A percentile compares a stretch with the other conserved stretches of the same genome.
Evolutionary conservation across 2,888 invertebrate species (phyloP).

Genomic region (Euplagia quadripunctaria): DNA sequence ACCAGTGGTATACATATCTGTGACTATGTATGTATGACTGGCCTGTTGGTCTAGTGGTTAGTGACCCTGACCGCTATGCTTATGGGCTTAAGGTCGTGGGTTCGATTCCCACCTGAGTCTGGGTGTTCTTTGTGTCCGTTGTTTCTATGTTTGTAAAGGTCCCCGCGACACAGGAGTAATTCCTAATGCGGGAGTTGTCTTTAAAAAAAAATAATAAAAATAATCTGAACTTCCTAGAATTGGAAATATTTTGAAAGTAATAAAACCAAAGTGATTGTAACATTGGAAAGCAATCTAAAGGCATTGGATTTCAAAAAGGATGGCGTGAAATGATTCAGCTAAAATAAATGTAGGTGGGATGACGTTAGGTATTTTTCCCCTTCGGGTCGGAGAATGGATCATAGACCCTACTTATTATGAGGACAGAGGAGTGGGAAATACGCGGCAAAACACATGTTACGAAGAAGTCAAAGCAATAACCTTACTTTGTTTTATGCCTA

Average conservation of each 20-base stretch:
- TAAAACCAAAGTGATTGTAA: slow-evolving; percentile 5
- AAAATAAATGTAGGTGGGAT: slow-evolving; percentile 21
- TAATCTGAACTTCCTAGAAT: background rate
- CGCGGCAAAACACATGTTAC: background rate
- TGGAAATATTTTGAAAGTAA: background rate
- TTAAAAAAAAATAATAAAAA: too few relatives aligned
- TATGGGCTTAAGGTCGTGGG: too few relatives aligned
- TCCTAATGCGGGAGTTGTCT: too few relatives aligned
- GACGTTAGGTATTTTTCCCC: slow-evolving; percentile 20
- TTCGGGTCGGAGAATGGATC: slow-evolving; percentile 22
- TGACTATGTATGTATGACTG: too few relatives aligned
- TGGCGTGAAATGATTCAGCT: slow-evolving; percentile 17
- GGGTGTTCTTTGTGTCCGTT: too few relatives aligned
- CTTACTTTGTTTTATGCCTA: background rate
- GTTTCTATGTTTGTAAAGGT: too few relatives aligned
- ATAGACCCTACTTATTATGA: slow-evolving; percentile 34
- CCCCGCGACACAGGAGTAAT: too few relatives aligned
- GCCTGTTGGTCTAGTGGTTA: too few relatives aligned
- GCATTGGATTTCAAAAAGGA: slow-evolving; percentile 13
- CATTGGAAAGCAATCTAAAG: background rate
- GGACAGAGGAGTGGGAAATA: background rate
- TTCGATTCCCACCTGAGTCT: too few relatives aligned
- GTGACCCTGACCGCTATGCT: too few relatives aligned
- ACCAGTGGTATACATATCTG: too few relatives aligned
- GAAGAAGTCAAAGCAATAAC: background rate